Conservation (phyloP, 2,888 invertebrate genomes). For the Caenorhabditis afra region DNA sequence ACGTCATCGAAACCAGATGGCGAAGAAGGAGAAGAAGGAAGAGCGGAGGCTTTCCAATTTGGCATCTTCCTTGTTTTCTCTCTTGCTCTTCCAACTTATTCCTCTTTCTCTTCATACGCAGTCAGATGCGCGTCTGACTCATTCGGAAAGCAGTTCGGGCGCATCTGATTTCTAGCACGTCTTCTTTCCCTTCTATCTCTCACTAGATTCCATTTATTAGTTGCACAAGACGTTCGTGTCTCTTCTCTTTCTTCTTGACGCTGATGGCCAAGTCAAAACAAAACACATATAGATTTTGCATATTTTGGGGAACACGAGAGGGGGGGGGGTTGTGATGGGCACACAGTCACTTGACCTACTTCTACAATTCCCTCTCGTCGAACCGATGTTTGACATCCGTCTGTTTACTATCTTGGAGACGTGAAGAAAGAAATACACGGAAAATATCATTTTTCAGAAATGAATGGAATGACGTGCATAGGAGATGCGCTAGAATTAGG, state of each 20-base stretch:
- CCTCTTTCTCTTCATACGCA: slow-evolving; percentile 27
- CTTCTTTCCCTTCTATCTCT: slow-evolving; percentile 23
- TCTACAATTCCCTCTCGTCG: slow-evolving; percentile 1
- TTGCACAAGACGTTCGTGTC: slow-evolving; percentile 39
- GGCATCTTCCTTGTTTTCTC: slow-evolving; percentile 56
- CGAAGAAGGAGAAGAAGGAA: slow-evolving; percentile 24
- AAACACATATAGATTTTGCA: not conserved
- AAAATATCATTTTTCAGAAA: slow-evolving; percentile 57
- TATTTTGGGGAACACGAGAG: no score
- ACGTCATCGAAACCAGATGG: slow-evolving; percentile 54
- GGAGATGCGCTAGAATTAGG: slow-evolving; percentile 48
- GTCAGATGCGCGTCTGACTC: slow-evolving; percentile 37
- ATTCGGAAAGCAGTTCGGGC: slow-evolving; percentile 49
- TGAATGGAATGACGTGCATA: slow-evolving; percentile 49
- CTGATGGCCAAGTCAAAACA: slow-evolving; percentile 3
- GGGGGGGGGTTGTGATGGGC: no score
- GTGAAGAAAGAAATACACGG: not conserved
- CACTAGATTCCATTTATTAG: slow-evolving; percentile 45
- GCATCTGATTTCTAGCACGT: slow-evolving; percentile 55
- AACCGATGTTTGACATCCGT: no score
- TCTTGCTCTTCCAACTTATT: slow-evolving; percentile 35
- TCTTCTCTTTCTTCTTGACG: not conserved
- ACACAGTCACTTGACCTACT: slow-evolving; percentile 1
- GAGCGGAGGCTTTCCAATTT: slow-evolving; percentile 36
- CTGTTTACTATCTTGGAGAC: no score